These are phyloP conservation scores for Pachypanchax playfairii DNA, from an alignment of 2,113 vertebrate species.

Conservation along the genomic window DNA sequence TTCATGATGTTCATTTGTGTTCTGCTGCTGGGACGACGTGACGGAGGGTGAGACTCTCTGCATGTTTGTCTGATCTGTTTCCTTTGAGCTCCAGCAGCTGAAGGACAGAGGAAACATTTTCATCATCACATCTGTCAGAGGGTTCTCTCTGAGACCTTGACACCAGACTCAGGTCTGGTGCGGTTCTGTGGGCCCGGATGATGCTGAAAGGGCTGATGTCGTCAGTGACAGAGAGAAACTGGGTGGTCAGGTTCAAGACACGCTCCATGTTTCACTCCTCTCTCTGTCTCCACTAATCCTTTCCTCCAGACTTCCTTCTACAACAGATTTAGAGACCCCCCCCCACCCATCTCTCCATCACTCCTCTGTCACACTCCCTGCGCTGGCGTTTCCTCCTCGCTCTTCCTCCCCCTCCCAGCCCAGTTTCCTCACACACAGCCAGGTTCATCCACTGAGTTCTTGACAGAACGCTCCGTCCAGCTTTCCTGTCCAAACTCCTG, in stretches of 20 bases:
- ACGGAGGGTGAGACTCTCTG: background rate
- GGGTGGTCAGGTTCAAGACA: constrained; percentile 76
- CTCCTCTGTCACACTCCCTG: constrained; percentile 72
- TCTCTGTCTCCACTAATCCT: constrained; percentile 80
- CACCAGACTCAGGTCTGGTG: constrained; percentile 23
- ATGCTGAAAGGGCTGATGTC: constrained; percentile 49
- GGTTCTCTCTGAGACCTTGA: constrained; percentile 70
- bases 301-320: constrained; percentile 84
- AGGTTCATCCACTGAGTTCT: constrained; percentile 51
- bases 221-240: no score
- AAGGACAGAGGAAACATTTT: constrained; percentile 77
- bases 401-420: constrained; percentile 63
- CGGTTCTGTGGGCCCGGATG: constrained; percentile 22
- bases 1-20: background rate
- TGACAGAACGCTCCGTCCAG: no score
- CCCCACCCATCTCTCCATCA: constrained; percentile 69
- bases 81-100: constrained; percentile 66
- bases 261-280: no score
- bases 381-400: constrained; percentile 62
- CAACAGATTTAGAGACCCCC: constrained; percentile 78
- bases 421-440: constrained; percentile 47
- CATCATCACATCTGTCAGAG: constrained; percentile 73
- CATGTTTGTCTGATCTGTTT: constrained; percentile 50
- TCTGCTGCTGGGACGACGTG: background rate
- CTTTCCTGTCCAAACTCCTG: no score